Percentiles rank a stretch among this genome's conserved stretches.
Conservation (phyloP, 2,888 invertebrate genomes). For the Leptinotarsa juncta region DNA sequence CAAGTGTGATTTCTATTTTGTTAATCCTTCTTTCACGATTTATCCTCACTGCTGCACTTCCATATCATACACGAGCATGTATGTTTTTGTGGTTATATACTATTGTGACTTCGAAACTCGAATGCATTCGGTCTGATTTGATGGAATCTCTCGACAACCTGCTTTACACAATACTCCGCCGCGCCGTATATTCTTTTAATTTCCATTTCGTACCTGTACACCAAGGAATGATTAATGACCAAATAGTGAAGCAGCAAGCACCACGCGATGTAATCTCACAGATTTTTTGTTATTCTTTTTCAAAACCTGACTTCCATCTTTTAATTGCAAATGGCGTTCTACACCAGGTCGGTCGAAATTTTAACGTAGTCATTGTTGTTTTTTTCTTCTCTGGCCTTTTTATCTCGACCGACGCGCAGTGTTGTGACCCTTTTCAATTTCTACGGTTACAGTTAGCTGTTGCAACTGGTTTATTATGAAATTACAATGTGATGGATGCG, state of each 20-base stretch:
- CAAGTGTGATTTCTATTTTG: background rate
- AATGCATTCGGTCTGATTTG: slow-evolving; percentile 3
- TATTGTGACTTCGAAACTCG: background rate
- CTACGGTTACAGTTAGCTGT: slow-evolving; percentile 1
- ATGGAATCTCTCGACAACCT: slow-evolving; percentile 19
- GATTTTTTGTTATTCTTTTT: slow-evolving; percentile 23
- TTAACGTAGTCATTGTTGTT: slow-evolving; percentile 24
- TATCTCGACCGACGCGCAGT: slow-evolving; percentile 22
- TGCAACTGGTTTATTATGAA: slow-evolving; percentile 6
- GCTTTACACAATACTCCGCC: slow-evolving; percentile 20
- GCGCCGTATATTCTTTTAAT: slow-evolving; percentile 23
- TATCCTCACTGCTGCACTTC: background rate
- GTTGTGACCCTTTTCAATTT: slow-evolving; percentile 23
- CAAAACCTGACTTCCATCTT: slow-evolving; percentile 26
- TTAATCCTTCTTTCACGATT: too few species aligned
- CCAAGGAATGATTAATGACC: slow-evolving; percentile 26
- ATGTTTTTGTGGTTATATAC: background rate
- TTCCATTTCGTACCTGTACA: slow-evolving; percentile 35
- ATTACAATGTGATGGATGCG: background rate
- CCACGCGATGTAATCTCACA: slow-evolving; percentile 30
- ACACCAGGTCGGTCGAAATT: slow-evolving; percentile 24
- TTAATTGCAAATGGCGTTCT: slow-evolving; percentile 30
- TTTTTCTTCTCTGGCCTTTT: slow-evolving; percentile 22
- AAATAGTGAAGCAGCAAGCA: slow-evolving; percentile 27
- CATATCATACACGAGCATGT: background rate